Base-by-base conservation (phyloP, 2,797 vertebrate genomes). In the Sylvia borin region DNA sequence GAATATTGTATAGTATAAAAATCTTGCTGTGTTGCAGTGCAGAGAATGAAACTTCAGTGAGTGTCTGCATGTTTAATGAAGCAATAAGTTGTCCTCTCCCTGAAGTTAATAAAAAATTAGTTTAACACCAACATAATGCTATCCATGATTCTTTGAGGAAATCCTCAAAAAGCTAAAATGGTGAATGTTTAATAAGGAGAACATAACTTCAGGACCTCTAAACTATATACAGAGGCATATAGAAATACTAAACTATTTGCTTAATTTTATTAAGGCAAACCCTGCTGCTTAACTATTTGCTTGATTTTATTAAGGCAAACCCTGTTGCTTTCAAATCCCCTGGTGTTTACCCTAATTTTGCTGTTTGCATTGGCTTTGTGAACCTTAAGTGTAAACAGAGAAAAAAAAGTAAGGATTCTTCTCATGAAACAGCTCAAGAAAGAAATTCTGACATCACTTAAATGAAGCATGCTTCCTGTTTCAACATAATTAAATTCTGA, bases 351-450 rank as follows among this genome's bases (percentile, higher is more conserved):
- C 25, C 32, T 94, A 5, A n/a, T 86, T 84, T 92, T 81, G 54
- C 47, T 94, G 79, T 95, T 97, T 90, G 84, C 47, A 66, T 66
- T 96, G 85, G 76, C 93, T 94, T 91, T 70, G 38, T 78, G 92
- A 93, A 64, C 36, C 66, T 93, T 88, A 51, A 79, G 19, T 64
- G 51, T 82, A 75, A 95, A 84, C 29, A 93, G 70, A 54, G 62
- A 66, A 81, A 83, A 73, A 78, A n/a, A 58, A 74, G 11, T 60
- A 83, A 93, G 34, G 53, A 57, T 88, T 90, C 60, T 93, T 97
- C 90, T 85, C 90, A 82, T 88, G 88, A 62, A 95, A 73, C 32
- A 72, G 53, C 48, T 93, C 47, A n/a, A 85, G 42, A 82, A 87
- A 75, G 68, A 86, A 91, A 76, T 85, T 38, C 40, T 82, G 65